These are phyloP conservation scores for Panthera uncia DNA, from an alignment of 2,113 vertebrate genomes.

Conservation along the genomic window DNA sequence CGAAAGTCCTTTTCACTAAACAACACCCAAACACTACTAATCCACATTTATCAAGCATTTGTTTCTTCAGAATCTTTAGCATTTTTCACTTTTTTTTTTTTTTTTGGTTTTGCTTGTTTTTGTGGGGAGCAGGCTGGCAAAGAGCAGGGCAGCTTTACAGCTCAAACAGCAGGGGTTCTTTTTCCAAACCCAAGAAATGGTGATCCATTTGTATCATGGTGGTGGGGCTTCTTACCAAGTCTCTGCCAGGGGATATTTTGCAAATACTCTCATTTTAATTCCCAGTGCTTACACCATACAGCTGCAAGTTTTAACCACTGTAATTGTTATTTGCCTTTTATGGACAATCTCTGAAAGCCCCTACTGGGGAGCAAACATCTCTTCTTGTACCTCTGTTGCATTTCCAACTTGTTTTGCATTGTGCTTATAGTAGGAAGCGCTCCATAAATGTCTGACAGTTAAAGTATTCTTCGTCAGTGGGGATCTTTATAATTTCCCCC, in stretches of 20 bases:
- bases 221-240: not conserved
- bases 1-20: not conserved
- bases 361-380: not conserved
- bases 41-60: not conserved
- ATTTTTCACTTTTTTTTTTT: not conserved
- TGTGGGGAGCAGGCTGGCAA: not conserved
- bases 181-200: conserved; percentile 10
- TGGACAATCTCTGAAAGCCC: conserved; percentile 22
- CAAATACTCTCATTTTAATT: conserved; percentile 37
- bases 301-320: conserved; percentile 1
- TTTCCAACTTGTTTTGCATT: not conserved
- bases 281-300: not conserved
- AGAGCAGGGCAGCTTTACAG: not conserved
- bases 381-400: not conserved
- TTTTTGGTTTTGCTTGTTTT: conserved; percentile 6
- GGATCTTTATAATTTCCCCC: not conserved
- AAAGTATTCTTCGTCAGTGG: not conserved
- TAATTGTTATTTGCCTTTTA: conserved; percentile 52
- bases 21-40: not conserved
- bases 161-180: not conserved
- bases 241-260: conserved; percentile 49
- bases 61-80: not conserved
- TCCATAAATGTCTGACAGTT: not conserved
- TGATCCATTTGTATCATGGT: not conserved
- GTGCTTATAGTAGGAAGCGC: not conserved